Conservation (phyloP, 2,888 invertebrate species). For the Lomographa bimaculata region DNA sequence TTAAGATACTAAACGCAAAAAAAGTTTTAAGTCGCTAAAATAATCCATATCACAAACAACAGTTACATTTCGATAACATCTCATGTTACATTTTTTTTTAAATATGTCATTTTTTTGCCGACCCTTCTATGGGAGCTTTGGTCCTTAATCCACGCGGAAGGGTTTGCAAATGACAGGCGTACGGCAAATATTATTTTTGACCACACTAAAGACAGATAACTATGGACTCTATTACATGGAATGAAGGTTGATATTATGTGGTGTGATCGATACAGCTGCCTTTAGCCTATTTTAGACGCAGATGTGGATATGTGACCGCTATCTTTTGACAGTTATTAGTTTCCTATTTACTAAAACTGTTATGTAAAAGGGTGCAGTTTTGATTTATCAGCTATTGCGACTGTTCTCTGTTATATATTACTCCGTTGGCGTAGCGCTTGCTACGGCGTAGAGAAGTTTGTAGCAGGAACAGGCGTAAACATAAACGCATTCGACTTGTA, state of each 20-base stretch:
- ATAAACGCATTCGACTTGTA: no score
- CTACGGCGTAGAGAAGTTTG: no score
- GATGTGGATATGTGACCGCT: conserved; percentile 38
- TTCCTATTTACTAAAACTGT: conserved; percentile 49
- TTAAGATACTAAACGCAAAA: conserved; percentile 16
- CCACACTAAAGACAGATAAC: conserved; percentile 12
- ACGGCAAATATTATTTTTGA: conserved; percentile 45
- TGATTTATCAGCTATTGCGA: not conserved
- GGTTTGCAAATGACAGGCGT: conserved; percentile 72
- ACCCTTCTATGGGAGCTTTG: conserved; percentile 40
- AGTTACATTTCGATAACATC: conserved; percentile 37
- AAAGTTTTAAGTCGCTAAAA: conserved; percentile 3
- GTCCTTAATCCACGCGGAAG: conserved; percentile 68
- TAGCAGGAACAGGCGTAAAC: no score
- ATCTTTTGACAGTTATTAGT: conserved; percentile 42
- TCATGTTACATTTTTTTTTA: conserved; percentile 31
- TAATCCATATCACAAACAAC: conserved; percentile 30
- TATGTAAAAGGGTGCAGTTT: conserved; percentile 24
- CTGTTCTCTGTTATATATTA: no score
- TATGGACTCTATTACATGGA: conserved; percentile 1
- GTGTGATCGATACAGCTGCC: conserved; percentile 35
- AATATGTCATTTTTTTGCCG: conserved; percentile 40
- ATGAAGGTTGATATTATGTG: conserved; percentile 4
- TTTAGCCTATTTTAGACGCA: conserved; percentile 35
- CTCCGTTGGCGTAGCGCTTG: no score